Evolutionary conservation across 2,113 vertebrate species (phyloP).

Genomic region (Psettodes erumei): DNA sequence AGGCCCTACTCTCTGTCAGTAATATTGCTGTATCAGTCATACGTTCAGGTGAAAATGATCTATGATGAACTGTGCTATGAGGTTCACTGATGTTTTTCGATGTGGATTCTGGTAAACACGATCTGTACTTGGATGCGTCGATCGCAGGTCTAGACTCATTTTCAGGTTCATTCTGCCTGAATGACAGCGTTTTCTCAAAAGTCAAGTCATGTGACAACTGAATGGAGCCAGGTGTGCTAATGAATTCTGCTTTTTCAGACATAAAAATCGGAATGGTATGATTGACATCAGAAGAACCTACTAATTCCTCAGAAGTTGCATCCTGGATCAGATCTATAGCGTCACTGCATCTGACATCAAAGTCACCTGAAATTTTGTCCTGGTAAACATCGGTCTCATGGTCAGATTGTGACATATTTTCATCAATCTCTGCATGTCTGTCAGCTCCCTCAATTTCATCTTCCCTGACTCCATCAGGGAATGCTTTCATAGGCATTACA

Average conservation of each 20-base stretch:
- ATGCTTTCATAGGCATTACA: neutral
- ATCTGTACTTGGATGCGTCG: neutral
- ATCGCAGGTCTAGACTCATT: slow-evolving; percentile 6
- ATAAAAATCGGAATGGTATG: neutral
- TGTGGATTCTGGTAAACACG: slow-evolving; percentile 25
- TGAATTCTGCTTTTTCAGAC: slow-evolving; percentile 10
- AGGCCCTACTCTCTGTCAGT: slow-evolving; percentile 51
- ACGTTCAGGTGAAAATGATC: slow-evolving; percentile 57
- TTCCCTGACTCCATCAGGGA: slow-evolving; percentile 6
- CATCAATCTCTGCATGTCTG: neutral
- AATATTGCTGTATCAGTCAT: slow-evolving; percentile 9
- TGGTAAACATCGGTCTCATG: slow-evolving; percentile 30
- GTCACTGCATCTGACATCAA: slow-evolving; percentile 23
- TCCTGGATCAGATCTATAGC: neutral
- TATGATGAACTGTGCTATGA: slow-evolving; percentile 15
- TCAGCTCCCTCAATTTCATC: slow-evolving; percentile 25
- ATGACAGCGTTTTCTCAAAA: slow-evolving; percentile 33
- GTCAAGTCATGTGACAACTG: slow-evolving; percentile 69
- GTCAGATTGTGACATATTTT: slow-evolving; percentile 10
- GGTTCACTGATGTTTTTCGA: slow-evolving; percentile 26
- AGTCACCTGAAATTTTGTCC: slow-evolving; percentile 9
- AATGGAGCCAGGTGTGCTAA: slow-evolving; percentile 7
- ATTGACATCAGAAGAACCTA: slow-evolving; percentile 4
- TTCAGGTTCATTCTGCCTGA: slow-evolving; percentile 11
- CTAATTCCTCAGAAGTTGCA: slow-evolving; percentile 2